phyloP scores from a whole-genome alignment of 1,140 invertebrate species.

The Ceratina australensis region DNA sequence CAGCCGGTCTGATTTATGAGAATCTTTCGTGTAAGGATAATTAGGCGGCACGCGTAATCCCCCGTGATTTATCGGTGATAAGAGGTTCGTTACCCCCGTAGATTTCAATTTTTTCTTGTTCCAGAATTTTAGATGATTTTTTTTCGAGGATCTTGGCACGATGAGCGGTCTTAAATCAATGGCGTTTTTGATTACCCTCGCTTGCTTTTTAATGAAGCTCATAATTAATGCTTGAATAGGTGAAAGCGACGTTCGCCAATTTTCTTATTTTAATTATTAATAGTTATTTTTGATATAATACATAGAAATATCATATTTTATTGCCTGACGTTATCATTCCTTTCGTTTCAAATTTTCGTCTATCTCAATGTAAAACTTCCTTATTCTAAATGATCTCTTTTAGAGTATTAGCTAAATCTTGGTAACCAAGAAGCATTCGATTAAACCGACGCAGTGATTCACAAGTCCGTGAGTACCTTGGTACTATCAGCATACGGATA shows the following conservation, averaged over 20 bases:
- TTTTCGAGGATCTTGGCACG: no score
- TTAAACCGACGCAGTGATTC: slow-evolving; percentile 3
- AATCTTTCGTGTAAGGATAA: slow-evolving; percentile 4
- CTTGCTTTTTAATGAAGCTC: no score
- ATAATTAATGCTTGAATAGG: no score
- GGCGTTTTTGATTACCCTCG: no score
- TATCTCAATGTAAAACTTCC: neutral
- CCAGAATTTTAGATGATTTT: no score
- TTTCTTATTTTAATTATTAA: no score
- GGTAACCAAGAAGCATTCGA: neutral
- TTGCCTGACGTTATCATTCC: no score
- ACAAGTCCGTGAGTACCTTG: neutral
- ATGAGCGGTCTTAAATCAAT: no score
- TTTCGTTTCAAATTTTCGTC: no score
- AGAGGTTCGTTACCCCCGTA: neutral
- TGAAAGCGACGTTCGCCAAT: no score
- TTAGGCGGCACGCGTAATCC: neutral
- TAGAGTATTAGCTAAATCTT: neutral
- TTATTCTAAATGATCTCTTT: neutral
- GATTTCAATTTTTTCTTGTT: neutral
- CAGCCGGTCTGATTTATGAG: slow-evolving; percentile 6
- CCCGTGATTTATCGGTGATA: neutral
- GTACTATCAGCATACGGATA: neutral
- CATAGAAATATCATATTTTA: no score
- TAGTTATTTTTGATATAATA: no score